These are phyloP conservation scores for Candidula unifasciata DNA, from an alignment of 2,888 invertebrate genomes.

Conservation along the genomic window DNA sequence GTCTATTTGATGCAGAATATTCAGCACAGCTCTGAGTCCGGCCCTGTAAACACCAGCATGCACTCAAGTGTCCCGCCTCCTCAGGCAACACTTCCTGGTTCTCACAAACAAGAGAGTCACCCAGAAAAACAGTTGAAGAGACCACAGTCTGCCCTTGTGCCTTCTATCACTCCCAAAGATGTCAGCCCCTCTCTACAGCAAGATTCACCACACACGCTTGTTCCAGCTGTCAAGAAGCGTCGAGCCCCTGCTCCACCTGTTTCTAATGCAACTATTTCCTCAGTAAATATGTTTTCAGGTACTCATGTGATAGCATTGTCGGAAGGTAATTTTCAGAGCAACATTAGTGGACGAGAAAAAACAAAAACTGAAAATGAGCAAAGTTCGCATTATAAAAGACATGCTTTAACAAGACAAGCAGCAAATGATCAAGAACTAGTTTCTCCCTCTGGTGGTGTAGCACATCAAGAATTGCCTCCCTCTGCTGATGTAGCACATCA, in stretches of 20 bases:
- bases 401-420: neutral
- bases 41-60: conserved; percentile 43
- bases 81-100: conserved; percentile 43
- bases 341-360: conserved; percentile 38
- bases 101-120: conserved; percentile 14
- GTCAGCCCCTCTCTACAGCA: neutral
- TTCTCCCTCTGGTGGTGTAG: neutral
- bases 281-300: too few relatives aligned
- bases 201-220: conserved; percentile 41
- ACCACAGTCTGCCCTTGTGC: conserved; percentile 62
- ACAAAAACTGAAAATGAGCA: conserved; percentile 52
- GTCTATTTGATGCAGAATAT: conserved; percentile 46
- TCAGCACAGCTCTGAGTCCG: conserved; percentile 43
- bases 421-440: neutral
- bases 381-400: conserved; percentile 65
- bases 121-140: conserved; percentile 43
- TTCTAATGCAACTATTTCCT: too few relatives aligned
- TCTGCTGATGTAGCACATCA: too few relatives aligned
- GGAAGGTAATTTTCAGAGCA: neutral
- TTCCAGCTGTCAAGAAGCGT: conserved; percentile 70
- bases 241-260: conserved; percentile 77
- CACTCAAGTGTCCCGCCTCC: conserved; percentile 34
- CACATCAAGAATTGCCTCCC: too few relatives aligned
- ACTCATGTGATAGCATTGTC: neutral
- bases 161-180: conserved; percentile 22